Base-by-base conservation (phyloP, 2,797 vertebrate genomes). In the Capromys pilorides region DNA sequence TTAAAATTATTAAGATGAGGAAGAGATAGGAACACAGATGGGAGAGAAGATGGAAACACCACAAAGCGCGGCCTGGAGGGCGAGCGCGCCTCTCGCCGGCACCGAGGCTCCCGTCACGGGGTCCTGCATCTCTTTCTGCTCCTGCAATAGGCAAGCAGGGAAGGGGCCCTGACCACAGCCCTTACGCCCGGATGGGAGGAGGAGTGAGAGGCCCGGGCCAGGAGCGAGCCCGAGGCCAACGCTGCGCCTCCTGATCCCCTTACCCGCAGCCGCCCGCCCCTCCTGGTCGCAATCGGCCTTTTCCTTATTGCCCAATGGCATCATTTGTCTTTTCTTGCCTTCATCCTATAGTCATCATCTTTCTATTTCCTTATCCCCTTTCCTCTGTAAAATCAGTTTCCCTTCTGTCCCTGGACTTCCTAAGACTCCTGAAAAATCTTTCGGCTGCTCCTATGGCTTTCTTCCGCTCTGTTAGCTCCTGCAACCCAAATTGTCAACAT, bases 191-290 rank as follows among this genome's bases (percentile, higher is more conserved):
- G 45, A 4, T 66, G 77, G 77, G 67, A 88, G 62, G 78, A 86
- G 36, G 80, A 79, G 61, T n/a, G n/a, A 36, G 85, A 94, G 92
- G 94, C 96, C 96, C 91, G 86, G 81, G 64, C 91, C 91, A 75
- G 91, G 67, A 95, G 91, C 26, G 45, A 59, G 91, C 86, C 94
- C 36, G 61, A n/a, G 91, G 75, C 75, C 92, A n/a, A n/a, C n/a
- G n/a, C n/a, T n/a, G n/a, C n/a, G 49, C 96, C 91, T 93, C 87
- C 73, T 91, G 39, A 86, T 69, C 77, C 79, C 51, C 85, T 88
- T 26, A 28, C 28, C 80, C 69, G 45, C 79, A 62, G n/a, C n/a
- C n/a, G n/a, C n/a, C 64, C 71, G 67, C 49, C 28, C 88, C 61
- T 91, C 81, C 82, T 54, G 54, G 7, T 19, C 49, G 66, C 45